phyloP scores from a whole-genome alignment of 2,113 vertebrate genomes.

The Oncorhynchus kisutch region DNA sequence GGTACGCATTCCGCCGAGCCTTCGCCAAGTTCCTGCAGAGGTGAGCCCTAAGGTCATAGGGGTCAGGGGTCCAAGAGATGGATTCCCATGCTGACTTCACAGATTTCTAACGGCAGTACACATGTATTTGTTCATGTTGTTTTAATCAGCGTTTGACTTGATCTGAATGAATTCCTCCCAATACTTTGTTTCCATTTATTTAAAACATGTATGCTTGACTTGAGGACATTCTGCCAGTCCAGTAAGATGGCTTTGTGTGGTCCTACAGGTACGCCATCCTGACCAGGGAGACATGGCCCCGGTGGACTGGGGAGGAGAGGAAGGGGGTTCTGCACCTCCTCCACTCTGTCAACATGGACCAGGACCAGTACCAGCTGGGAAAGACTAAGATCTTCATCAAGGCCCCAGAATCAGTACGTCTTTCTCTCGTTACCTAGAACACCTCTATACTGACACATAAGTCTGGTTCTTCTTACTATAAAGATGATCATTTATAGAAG shows the following conservation, averaged over 20 bases:
- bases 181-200: too few species aligned
- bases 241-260: constrained; percentile 8
- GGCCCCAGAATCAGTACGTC: constrained; percentile 80
- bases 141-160: too few species aligned
- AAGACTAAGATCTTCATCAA: constrained; percentile 82
- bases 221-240: too few species aligned
- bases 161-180: too few species aligned
- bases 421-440: background rate
- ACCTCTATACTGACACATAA: too few species aligned
- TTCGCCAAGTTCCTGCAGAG: constrained; percentile 81
- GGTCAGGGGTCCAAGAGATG: background rate
- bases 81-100: too few species aligned
- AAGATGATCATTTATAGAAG: background rate
- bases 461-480: too few species aligned
- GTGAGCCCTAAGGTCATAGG: constrained; percentile 43
- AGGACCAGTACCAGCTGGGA: constrained; percentile 82
- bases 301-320: constrained; percentile 75
- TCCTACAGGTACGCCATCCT: constrained; percentile 79
- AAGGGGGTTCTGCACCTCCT: constrained; percentile 80
- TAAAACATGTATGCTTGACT: too few species aligned
- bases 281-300: constrained; percentile 78
- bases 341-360: constrained; percentile 79
- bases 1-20: constrained; percentile 75
- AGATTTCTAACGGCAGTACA: too few species aligned
- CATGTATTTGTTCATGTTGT: too few species aligned